Evolutionary conservation across 1,140 invertebrate genomes (phyloP).

Genomic region (Mylabris phalerata): DNA sequence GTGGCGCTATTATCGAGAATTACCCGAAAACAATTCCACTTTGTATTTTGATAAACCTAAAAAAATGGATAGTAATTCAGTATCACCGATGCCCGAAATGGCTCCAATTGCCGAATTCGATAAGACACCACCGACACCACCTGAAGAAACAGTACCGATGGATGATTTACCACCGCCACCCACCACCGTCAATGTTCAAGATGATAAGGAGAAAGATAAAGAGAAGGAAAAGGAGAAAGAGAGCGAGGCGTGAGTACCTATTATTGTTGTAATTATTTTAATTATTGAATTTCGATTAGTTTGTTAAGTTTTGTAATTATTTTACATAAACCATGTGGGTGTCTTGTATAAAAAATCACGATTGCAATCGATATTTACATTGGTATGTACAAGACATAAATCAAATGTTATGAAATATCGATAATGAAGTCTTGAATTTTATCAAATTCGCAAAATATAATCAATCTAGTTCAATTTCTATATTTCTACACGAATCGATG

Average conservation of each 20-base stretch:
- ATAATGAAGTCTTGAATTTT: no score
- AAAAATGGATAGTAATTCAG: conserved; percentile 53
- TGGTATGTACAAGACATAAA: no score
- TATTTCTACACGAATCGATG: no score
- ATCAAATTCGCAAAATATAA: no score
- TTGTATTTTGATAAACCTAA: not conserved
- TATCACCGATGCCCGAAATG: conserved; percentile 55
- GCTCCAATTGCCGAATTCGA: conserved; percentile 58
- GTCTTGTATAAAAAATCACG: no score
- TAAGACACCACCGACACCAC: conserved; percentile 54
- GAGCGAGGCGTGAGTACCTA: conserved; percentile 32
- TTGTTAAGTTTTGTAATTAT: no score
- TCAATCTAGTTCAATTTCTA: no score
- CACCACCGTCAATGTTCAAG: conserved; percentile 47
- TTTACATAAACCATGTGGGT: no score
- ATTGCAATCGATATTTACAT: no score
- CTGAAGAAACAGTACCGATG: conserved; percentile 53
- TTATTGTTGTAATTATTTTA: conserved; percentile 1
- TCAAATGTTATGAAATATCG: no score
- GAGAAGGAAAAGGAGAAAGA: conserved; percentile 39
- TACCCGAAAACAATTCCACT: not conserved
- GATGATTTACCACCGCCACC: conserved; percentile 54
- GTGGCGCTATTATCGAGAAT: not conserved
- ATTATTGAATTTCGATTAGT: no score
- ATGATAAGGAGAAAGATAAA: conserved; percentile 50